These are phyloP conservation scores for Mongoloraphidia duomilia DNA, from an alignment of 2,888 invertebrate species.

Conservation along the genomic window DNA sequence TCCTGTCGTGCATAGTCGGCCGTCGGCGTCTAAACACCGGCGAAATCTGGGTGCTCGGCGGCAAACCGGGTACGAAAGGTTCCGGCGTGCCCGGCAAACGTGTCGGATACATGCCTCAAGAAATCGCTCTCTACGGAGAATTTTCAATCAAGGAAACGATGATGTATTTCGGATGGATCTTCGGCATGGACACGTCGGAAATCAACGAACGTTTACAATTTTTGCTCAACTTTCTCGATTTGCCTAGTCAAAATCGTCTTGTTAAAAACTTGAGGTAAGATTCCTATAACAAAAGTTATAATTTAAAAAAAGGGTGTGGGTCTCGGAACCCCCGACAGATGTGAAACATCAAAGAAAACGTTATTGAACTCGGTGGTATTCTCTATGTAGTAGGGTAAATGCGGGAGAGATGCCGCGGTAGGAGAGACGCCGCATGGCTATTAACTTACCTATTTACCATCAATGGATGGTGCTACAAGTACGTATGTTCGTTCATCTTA, in stretches of 20 bases:
- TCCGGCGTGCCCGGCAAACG: constrained; percentile 85
- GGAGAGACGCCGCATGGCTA: too few relatives aligned
- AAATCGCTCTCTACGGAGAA: constrained; percentile 80
- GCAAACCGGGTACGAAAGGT: constrained; percentile 76
- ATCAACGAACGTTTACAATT: constrained; percentile 72
- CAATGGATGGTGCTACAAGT: too few relatives aligned
- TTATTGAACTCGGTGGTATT: too few relatives aligned
- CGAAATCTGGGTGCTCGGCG: constrained; percentile 79
- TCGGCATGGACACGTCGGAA: constrained; percentile 75
- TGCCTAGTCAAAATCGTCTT: constrained; percentile 72
- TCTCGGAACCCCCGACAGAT: too few relatives aligned
- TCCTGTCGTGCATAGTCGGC: constrained; percentile 85
- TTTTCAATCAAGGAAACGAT: constrained; percentile 90
- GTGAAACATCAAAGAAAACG: too few relatives aligned
- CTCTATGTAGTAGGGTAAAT: too few relatives aligned
- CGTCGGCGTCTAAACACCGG: constrained; percentile 73
- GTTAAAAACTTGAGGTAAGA: constrained; percentile 58
- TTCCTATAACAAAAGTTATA: too few relatives aligned
- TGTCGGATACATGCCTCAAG: constrained; percentile 96
- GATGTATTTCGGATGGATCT: constrained; percentile 94
- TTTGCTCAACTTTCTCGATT: constrained; percentile 75
- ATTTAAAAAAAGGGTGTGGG: too few relatives aligned
- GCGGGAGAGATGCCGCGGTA: too few relatives aligned
- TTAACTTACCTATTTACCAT: too few relatives aligned
- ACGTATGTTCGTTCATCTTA: too few relatives aligned